Evolutionary conservation across 2,797 vertebrate species (phyloP).

Genomic region (Hypotaenidia okinawae): DNA sequence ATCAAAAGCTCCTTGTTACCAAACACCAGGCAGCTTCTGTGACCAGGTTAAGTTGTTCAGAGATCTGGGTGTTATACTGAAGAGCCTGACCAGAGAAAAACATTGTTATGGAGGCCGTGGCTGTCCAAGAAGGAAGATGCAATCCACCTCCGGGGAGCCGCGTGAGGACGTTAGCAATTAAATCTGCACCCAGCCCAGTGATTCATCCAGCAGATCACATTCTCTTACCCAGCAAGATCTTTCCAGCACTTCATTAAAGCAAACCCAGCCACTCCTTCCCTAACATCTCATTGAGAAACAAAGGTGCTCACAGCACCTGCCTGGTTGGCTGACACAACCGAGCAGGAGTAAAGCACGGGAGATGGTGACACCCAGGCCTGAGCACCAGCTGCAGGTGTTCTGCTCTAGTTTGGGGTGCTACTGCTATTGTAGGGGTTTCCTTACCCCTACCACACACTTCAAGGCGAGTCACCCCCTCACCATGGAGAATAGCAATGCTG

Average conservation of each 20-base stretch:
- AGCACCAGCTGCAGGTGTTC: background rate
- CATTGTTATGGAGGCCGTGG: background rate
- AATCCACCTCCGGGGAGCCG: background rate
- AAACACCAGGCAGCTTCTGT: background rate
- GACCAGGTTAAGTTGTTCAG: background rate
- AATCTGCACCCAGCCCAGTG: background rate
- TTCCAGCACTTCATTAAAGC: background rate
- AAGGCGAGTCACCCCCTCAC: background rate
- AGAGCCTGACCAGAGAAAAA: background rate
- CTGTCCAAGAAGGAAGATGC: background rate
- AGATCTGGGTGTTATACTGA: background rate
- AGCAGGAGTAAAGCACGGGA: background rate
- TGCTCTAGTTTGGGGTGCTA: no score
- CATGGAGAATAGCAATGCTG: background rate
- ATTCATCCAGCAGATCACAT: background rate
- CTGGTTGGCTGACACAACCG: background rate
- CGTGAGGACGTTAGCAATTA: background rate
- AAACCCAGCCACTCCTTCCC: background rate
- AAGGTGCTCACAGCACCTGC: background rate
- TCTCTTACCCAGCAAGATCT: background rate
- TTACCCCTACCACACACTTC: background rate
- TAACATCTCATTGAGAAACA: background rate
- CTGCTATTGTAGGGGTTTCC: no score
- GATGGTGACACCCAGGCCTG: background rate
- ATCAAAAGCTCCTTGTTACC: background rate